Evolutionary conservation across 2,113 vertebrate genomes (phyloP), one percentile per base, ranked within the genome.

Genomic region (Progne subis): DNA sequence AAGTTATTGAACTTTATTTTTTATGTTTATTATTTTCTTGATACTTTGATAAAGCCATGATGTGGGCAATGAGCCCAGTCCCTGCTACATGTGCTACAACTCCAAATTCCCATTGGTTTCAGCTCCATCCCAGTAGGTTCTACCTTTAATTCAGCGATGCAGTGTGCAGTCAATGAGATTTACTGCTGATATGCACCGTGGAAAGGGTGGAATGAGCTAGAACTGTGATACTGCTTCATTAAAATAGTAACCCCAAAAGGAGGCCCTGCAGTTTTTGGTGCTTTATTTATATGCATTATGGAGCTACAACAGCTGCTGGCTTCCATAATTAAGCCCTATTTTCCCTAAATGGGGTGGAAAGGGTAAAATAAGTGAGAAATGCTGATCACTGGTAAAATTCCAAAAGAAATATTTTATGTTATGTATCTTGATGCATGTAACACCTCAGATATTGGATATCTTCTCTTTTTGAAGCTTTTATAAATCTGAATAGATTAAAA

Each of bases 261-360:
- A 82, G 72, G 56, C 47, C 41, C 53, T 55, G 23, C n/a, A 60
- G 47, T 39, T 82, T 78, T 50, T 83, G 53, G 65, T 84, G 47
- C 61, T 52, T 68, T 92, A 79, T 88, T 94, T 78, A 43, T 81
- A 47, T 75, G 60, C 79, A 37, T 81, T 95, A 41, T 12, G 37
- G 86, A 90, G 69, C 56, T 90, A 49, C 82, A 93, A 68, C 92
- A 93, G 79, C 94, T 93, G 80, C 72, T 88, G 29, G 57, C 52
- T 94, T 94, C 65, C 26, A n/a, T 78, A 91, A 88, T 68, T 88
- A 94, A 79, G 74, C 44, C 65, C 44, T 56, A 59, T 84, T 92
- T 95, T 93, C 92, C 77, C 77, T 94, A 81, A 88, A 68, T 89
- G 83, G 86, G 53, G 39, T 41, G 52, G 44, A 37, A 83, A 32